Percentiles rank a stretch among this genome's conserved stretches.
Evolutionary conservation across 2,113 vertebrate genomes (phyloP).

Genomic region (Grantiella picta): DNA sequence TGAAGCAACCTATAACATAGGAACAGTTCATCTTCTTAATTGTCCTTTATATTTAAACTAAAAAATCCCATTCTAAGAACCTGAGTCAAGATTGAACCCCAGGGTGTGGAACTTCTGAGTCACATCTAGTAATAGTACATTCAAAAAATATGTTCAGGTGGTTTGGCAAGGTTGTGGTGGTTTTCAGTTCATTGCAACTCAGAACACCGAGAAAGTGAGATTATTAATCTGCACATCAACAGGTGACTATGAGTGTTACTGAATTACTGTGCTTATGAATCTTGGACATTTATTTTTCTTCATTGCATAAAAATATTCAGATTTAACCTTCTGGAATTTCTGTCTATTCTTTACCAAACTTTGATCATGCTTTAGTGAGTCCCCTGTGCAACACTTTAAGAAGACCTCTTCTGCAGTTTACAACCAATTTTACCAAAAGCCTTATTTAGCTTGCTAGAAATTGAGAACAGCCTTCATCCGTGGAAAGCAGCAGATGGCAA

Average conservation of each 20-base stretch:
- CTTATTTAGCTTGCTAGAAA: slow-evolving; percentile 21
- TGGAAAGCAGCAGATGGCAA: slow-evolving; percentile 36
- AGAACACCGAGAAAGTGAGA: not conserved
- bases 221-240: not conserved
- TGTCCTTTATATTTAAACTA: not conserved
- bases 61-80: not conserved
- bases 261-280: not conserved
- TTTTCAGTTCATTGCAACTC: not conserved
- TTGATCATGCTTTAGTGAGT: not conserved
- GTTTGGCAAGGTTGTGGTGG: not conserved
- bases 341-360: not conserved
- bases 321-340: not conserved
- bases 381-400: not conserved
- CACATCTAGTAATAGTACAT: not conserved
- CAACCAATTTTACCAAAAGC: not conserved
- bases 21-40: not conserved
- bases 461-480: not conserved
- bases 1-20: not conserved
- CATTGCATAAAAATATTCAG: not conserved
- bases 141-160: not conserved
- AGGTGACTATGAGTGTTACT: not conserved
- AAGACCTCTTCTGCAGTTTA: not conserved
- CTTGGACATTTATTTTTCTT: not conserved
- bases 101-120: not conserved
- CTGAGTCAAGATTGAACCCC: not conserved